These are phyloP conservation scores for Arctocebus calabarensis DNA, from an alignment of 2,797 vertebrate species.

Conservation along the genomic window DNA sequence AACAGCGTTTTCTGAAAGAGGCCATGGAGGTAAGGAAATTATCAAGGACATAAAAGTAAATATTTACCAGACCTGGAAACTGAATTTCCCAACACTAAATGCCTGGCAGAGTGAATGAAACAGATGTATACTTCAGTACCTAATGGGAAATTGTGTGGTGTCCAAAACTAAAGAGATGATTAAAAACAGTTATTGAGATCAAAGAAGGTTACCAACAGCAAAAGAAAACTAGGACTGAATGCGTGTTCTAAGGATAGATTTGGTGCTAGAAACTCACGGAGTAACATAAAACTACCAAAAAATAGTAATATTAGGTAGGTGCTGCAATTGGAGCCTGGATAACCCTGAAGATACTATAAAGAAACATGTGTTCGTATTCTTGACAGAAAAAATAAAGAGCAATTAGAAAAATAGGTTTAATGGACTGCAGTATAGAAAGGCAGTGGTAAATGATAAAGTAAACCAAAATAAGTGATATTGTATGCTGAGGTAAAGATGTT, in stretches of 20 bases:
- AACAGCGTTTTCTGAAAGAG: neutral
- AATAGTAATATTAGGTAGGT: neutral
- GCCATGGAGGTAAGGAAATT: neutral
- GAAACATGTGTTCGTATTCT: neutral
- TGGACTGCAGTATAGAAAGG: neutral
- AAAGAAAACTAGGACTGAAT: neutral
- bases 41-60: neutral
- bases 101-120: neutral
- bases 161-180: neutral
- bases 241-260: neutral
- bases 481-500: neutral
- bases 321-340: neutral
- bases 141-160: neutral
- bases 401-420: neutral
- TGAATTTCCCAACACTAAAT: neutral
- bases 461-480: neutral
- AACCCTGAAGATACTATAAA: neutral
- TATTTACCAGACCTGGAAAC: neutral
- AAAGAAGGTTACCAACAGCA: neutral
- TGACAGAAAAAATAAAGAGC: neutral
- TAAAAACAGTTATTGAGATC: neutral
- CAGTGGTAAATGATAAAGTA: neutral
- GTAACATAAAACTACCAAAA: neutral
- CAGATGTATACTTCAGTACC: neutral
- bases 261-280: neutral